Percentiles rank a stretch among this genome's conserved stretches.
phyloP scores from a whole-genome alignment of 2,113 vertebrate genomes.

The Tauraco erythrolophus region DNA sequence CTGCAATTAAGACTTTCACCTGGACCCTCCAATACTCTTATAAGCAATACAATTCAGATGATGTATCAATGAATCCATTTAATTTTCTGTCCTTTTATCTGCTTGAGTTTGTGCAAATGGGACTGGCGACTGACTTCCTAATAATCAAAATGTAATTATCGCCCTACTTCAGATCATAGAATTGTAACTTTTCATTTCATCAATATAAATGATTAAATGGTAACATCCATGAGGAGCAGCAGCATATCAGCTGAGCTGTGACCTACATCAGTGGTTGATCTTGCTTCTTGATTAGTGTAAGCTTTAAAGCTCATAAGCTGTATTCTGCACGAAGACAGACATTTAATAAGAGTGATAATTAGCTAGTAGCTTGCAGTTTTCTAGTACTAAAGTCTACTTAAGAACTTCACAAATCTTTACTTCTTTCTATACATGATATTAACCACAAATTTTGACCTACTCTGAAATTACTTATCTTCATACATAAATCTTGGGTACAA shows the following conservation, averaged over 20 bases:
- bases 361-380: constrained; percentile 19
- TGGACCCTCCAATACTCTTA: not conserved
- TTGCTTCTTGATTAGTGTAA: constrained; percentile 61
- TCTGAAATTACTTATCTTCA: not conserved
- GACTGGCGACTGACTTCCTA: not conserved
- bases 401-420: not conserved
- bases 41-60: not conserved
- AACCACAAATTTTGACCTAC: not conserved
- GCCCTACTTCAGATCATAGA: not conserved
- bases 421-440: not conserved
- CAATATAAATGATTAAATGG: not conserved
- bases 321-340: constrained; percentile 25
- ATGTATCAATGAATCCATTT: not conserved
- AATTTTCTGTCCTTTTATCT: not conserved
- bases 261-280: constrained; percentile 52
- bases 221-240: not conserved
- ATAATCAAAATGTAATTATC: not conserved
- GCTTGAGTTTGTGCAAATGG: not conserved
- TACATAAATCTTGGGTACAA: not conserved
- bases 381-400: not conserved
- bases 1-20: not conserved
- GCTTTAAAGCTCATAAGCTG: constrained; percentile 64
- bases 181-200: not conserved
- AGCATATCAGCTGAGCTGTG: not conserved
- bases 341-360: constrained; percentile 42